Evolutionary conservation across 2,797 vertebrate genomes (phyloP), one percentile per base, ranked within the genome.

Genomic region (Hybognathus amarus): DNA sequence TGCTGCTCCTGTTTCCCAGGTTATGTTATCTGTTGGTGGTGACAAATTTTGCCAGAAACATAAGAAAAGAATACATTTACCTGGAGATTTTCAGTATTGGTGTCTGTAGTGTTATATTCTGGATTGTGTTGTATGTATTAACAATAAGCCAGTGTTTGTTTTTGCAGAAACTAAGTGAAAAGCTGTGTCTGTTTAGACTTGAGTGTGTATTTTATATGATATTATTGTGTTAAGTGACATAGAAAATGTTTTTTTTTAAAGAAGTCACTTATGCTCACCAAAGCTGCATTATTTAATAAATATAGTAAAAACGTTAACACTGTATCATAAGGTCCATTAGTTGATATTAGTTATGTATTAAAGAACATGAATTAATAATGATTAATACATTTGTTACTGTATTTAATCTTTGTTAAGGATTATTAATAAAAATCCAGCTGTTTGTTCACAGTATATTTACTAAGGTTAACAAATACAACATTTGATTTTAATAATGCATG

Each of bases 1-100:
- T 69, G 80, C 76, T 8, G 45, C 66, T 63, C 12, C 42, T 33
- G 40, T 56, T 83, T 45, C 63, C 59, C 42, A 59, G 77, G 81
- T 50, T 83, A 36, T 33, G 63, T 64, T 47, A 36, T 78, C 42
- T 66, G 67, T 36, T 17, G 9, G 36, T 24, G 27, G 61, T n/a
- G 63, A 79, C 7, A 79, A 6, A 66, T 79, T 38, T 42, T 20
- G 77, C 33, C 63, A 67, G 13, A 74, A 27, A 54, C n/a, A 56
- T 56, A 38, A 52, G 10, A 33, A 33, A 75, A 75, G 13, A 79
- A 66, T 64, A 47, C 40, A 77, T 64, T 47, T 45, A 30, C 24
- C 54, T 30, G n/a, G 70, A 38, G 40, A 59, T 52, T n/a, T 73
- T 81, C 40, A 33, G 36, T 45, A 61, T 33, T 73, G 40, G 9